phyloP scores from a whole-genome alignment of 2,888 invertebrate species.

The Macaria liturata region DNA sequence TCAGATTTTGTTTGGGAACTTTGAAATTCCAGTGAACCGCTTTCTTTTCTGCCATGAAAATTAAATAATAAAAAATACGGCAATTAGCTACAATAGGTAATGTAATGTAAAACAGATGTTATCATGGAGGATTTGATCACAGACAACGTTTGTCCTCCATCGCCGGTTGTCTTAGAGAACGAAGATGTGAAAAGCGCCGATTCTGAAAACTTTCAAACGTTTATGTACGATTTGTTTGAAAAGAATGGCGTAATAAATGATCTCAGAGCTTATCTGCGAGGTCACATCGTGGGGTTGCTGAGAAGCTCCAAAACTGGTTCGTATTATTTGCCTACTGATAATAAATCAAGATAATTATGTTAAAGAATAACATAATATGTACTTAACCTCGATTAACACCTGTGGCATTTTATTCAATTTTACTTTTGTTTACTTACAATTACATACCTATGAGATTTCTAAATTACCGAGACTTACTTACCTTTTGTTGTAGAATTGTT shows the following conservation, averaged over 20 bases:
- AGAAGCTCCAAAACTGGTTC: conserved; percentile 73
- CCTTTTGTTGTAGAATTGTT: too few species aligned
- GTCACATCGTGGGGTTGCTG: conserved; percentile 82
- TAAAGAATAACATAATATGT: not conserved
- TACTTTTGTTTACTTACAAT: too few species aligned
- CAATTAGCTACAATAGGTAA: conserved; percentile 3
- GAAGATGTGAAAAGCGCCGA: conserved; percentile 42
- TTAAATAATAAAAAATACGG: conserved; percentile 34
- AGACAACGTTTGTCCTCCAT: conserved; percentile 21
- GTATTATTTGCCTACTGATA: conserved; percentile 25
- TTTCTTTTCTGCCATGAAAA: conserved; percentile 31
- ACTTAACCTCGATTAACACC: conserved; percentile 1
- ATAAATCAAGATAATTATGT: too few species aligned
- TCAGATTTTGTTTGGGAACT: conserved; percentile 62
- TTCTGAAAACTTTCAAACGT: conserved; percentile 82
- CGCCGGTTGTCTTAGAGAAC: conserved; percentile 31
- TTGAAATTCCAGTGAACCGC: conserved; percentile 63
- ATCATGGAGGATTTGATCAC: conserved; percentile 52
- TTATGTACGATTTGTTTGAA: conserved; percentile 83
- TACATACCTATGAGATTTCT: too few species aligned
- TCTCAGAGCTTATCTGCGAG: conserved; percentile 82
- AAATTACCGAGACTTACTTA: too few species aligned
- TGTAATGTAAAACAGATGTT: conserved; percentile 28
- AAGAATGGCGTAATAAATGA: conserved; percentile 84
- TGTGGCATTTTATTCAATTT: not conserved